Conservation (phyloP, 2,113 vertebrate genomes). For the Serinus canaria region DNA sequence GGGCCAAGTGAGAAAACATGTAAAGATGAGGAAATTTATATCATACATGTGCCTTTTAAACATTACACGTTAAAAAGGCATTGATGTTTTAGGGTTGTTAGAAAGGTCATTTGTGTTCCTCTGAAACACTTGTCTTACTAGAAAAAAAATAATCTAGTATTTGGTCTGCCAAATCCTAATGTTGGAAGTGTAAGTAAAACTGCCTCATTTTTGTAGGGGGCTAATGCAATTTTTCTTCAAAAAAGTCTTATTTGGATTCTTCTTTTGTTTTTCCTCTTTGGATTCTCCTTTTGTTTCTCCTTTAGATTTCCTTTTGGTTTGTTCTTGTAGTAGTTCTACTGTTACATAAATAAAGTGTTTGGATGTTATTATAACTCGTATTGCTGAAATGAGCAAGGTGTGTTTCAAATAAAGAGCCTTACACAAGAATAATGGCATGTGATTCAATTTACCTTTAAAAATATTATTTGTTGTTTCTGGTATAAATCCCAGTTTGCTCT, state of each 20-base stretch:
- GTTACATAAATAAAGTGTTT: background rate
- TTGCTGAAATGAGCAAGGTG: background rate
- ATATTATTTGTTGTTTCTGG: background rate
- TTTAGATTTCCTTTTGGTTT: too few relatives aligned
- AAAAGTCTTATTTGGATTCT: background rate
- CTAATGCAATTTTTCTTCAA: background rate
- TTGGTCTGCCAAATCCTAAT: background rate
- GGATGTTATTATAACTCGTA: background rate
- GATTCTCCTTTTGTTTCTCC: background rate
- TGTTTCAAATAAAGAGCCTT: background rate
- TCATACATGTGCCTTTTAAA: background rate
- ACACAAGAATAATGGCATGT: background rate
- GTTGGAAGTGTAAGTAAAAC: background rate
- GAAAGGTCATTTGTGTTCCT: background rate
- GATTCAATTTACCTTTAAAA: conserved; percentile 13
- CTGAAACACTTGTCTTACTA: background rate
- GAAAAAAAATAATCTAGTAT: background rate
- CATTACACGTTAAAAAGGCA: background rate
- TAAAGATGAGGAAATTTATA: background rate
- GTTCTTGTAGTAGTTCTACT: background rate
- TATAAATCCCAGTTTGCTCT: background rate
- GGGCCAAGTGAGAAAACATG: background rate
- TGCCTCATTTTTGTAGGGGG: background rate
- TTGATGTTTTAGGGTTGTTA: background rate
- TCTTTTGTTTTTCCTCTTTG: background rate